Evolutionary conservation across 2,888 invertebrate species (phyloP), one percentile per base, ranked within the genome.

Genomic region (Coelopa pilipes): DNA sequence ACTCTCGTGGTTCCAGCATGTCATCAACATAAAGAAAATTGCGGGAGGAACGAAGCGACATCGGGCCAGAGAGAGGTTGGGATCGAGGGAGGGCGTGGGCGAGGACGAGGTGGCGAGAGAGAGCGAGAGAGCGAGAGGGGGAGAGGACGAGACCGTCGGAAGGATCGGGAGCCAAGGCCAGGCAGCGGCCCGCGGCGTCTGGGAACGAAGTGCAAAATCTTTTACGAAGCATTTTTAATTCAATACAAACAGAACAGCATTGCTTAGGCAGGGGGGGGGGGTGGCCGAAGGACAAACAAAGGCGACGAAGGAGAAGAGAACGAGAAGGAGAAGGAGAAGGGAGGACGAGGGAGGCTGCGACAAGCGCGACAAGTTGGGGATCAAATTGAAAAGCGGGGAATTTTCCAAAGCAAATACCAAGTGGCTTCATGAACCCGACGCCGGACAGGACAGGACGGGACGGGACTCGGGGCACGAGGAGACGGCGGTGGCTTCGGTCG

Each of bases 181-280:
- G 34, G 4, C 2, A 7, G 34, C 34, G 34, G 34, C 34, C 34
- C 2, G 34, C 2, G 34, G 34, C 34, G 34, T 34, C 10, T 4
- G n/a, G 17, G 17, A 63, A 63, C 63, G 63, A 46, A 63, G 63
- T 63, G 46, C 46, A 63, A 47, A 63, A 63, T 63, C 63, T 63
- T 63, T 46, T n/a, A 45, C 45, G 45, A 63, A 45, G n/a, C 47
- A 45, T 45, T 63, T 63, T 63, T 63, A 63, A 63, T 63, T 63
- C 63, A 63, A 63, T 63, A 63, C 46, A 63, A 63, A 63, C 63
- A 63, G 13, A 63, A 63, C 17, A 15, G 45, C n/a, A 63, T 63
- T 63, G 5, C 34, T 34, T 34, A 34, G 34, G 7, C 4, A 34
- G 34, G 7, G 34, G 7, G 34, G 34, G 34, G 7, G 34, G 7